A percentile compares a stretch with the other conserved stretches of the same genome.
Conservation (phyloP, 2,113 vertebrate species). For the Hippocampus zosterae region DNA sequence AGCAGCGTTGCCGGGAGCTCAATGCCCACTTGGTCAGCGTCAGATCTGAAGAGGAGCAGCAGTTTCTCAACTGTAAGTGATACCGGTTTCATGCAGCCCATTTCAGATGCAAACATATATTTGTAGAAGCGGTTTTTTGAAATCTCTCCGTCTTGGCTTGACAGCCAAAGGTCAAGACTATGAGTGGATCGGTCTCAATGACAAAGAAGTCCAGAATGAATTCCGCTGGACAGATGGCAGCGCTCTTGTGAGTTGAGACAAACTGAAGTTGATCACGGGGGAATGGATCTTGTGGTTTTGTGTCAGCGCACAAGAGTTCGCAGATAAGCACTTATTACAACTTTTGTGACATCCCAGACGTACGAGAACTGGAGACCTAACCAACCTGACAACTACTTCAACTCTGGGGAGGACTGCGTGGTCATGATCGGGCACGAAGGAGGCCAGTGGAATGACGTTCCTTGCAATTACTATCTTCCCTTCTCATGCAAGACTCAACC, state of each 20-base stretch:
- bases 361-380: slow-evolving; percentile 92
- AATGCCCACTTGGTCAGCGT: slow-evolving; percentile 91
- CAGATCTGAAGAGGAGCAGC: slow-evolving; percentile 84
- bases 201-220: slow-evolving; percentile 83
- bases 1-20: slow-evolving; percentile 79
- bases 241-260: slow-evolving; percentile 76
- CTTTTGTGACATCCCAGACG: slow-evolving; percentile 59
- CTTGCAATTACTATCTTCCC: slow-evolving; percentile 92
- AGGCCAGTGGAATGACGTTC: slow-evolving; percentile 92
- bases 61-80: slow-evolving; percentile 91
- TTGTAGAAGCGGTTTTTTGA: neutral
- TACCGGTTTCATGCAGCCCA: too few relatives aligned
- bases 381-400: slow-evolving; percentile 90
- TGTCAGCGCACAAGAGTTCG: neutral
- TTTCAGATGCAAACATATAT: neutral
- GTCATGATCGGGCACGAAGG: slow-evolving; percentile 92
- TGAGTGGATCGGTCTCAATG: slow-evolving; percentile 94
- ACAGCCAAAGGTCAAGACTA: slow-evolving; percentile 85
- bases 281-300: too few relatives aligned
- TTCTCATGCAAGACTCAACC: slow-evolving; percentile 93
- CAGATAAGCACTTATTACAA: neutral
- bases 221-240: slow-evolving; percentile 91
- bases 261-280: neutral
- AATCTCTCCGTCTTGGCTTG: neutral
- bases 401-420: slow-evolving; percentile 85